Conservation (phyloP, 2,113 vertebrate species). For the Addax nasomaculatus region DNA sequence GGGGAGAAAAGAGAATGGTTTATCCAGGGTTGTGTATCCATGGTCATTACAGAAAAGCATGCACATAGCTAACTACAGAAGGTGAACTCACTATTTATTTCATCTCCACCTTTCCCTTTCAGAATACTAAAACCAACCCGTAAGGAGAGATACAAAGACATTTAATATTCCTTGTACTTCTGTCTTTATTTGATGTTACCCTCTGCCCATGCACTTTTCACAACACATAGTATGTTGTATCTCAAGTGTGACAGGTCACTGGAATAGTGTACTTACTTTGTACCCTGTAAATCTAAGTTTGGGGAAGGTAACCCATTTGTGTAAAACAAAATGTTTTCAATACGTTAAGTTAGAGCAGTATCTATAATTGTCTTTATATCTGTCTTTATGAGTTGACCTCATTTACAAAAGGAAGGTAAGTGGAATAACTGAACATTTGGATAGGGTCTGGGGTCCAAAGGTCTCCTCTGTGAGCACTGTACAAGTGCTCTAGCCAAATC, state of each 20-base stretch:
- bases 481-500: neutral
- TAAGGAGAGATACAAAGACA: slow-evolving; percentile 15
- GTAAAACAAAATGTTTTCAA: slow-evolving; percentile 32
- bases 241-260: neutral
- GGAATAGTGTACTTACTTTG: neutral
- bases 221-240: neutral
- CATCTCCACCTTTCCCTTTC: neutral
- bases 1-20: slow-evolving; percentile 55
- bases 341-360: neutral
- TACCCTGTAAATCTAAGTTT: neutral
- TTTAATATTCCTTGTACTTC: neutral
- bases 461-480: neutral
- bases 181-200: neutral
- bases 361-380: neutral
- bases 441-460: neutral
- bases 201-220: neutral
- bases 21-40: slow-evolving; percentile 59
- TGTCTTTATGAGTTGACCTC: neutral
- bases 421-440: neutral
- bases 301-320: slow-evolving; percentile 20
- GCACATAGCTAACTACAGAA: slow-evolving; percentile 44
- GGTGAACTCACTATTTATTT: neutral
- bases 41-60: slow-evolving; percentile 44
- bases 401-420: neutral
- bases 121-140: slow-evolving; percentile 16